Evolutionary conservation across 2,797 vertebrate genomes (phyloP).

Genomic region (Distichodus sexfasciatus): DNA sequence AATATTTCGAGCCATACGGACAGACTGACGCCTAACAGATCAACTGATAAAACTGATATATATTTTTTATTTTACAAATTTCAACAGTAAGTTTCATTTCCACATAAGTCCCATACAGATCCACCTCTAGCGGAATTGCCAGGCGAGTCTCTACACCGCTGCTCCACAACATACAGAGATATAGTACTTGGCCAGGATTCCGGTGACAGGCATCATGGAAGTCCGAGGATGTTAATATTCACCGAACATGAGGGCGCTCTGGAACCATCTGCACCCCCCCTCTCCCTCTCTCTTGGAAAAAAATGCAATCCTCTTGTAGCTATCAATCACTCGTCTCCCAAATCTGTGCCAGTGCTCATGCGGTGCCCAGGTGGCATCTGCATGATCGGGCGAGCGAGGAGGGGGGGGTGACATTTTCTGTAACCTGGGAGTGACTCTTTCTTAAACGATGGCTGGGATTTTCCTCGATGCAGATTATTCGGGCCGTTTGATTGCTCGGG

Average conservation of each 20-base stretch:
- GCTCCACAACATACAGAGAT: neutral
- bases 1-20: no score
- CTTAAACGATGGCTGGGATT: conserved; percentile 41
- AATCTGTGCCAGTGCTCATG: conserved; percentile 22
- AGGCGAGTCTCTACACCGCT: neutral
- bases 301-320: conserved; percentile 30
- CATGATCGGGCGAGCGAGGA: conserved; percentile 26
- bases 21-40: no score
- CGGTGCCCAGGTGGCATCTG: conserved; percentile 36
- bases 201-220: conserved; percentile 37
- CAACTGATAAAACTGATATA: no score
- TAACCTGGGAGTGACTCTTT: no score
- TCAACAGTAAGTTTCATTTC: no score
- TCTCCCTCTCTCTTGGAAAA: no score
- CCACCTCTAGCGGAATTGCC: conserved; percentile 46
- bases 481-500: conserved; percentile 21
- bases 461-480: conserved; percentile 28
- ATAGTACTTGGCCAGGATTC: conserved; percentile 25
- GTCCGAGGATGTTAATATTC: conserved; percentile 52
- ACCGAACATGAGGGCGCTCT: conserved; percentile 25
- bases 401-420: no score
- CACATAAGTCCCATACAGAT: no score
- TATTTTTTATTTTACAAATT: no score
- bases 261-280: conserved; percentile 5
- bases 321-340: conserved; percentile 51